Base-by-base conservation (phyloP, 30 jellyfish, hydroid and myxozoan species). In the Aurelia sp. region DNA sequence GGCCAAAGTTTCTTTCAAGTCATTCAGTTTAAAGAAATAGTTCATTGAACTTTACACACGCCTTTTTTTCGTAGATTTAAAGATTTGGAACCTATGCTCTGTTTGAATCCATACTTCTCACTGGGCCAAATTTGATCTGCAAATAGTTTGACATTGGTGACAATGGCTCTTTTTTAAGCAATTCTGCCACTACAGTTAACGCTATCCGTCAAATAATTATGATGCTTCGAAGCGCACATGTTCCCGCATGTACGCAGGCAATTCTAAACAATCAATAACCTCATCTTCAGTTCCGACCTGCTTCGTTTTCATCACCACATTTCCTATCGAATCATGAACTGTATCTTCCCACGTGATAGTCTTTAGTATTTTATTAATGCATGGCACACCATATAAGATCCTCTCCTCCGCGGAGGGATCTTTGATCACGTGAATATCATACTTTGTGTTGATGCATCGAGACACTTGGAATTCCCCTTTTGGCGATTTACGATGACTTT, bases 261-360 rank as follows among this genome's bases (percentile, higher is more conserved):
- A 40, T 20, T 59, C 85, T 11, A 22, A 11, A 50, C 27, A 20
- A 27, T 70, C 70, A 9, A 82, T 21, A 7, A 30, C 79, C 67
- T 68, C 84, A 47, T 58, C 63, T 41, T 57, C 71, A 1, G 68
- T 69, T 30, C 58, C 72, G 5, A 33, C 85, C 20, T 82, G 86
- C 61, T 63, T 69, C 80, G 72, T 50, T 57, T 64, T 82, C 85
- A 71, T 59, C 20, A 70, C 92, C 30, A 31, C 76, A 38, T 72
- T 67, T 22, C 85, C 92, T 17, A 82, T 30, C 10, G 92, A 82
- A 38, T 82, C 92, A 21, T 31, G 72, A 20, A 41, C 67, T 4
- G 65, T 35, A 53, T 82, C 92, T 69, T 82, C 78, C 92, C 92
- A 82, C 50, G 80, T 82, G 68, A 82, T 30, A 33, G 92, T 67